Conservation (phyloP, 2,797 vertebrate genomes). For the Spea hammondii region DNA sequence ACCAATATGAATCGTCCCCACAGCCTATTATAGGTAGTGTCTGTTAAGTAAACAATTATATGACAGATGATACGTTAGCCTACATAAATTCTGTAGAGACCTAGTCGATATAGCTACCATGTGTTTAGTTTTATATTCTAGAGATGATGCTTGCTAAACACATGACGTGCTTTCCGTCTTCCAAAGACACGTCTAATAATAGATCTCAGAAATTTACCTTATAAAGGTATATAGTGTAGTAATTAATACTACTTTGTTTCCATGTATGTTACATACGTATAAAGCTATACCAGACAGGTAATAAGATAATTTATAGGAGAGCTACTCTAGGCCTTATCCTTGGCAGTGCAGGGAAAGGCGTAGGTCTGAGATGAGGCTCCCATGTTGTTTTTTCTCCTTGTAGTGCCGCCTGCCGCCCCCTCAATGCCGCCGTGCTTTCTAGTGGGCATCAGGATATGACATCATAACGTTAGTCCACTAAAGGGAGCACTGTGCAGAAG, state of each 20-base stretch:
- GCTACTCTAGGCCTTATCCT: too few species aligned
- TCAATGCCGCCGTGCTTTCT: too few species aligned
- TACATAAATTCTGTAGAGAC: slow-evolving; percentile 69
- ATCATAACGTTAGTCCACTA: too few species aligned
- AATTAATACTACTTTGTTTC: slow-evolving; percentile 27
- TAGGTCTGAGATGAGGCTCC: too few species aligned
- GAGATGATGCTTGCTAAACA: slow-evolving; percentile 67
- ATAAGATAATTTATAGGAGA: slow-evolving; percentile 9
- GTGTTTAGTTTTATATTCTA: slow-evolving; percentile 70
- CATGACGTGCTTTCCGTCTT: slow-evolving; percentile 62
- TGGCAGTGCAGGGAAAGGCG: too few species aligned
- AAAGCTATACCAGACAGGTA: slow-evolving; percentile 4
- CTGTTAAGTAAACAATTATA: slow-evolving; percentile 71
- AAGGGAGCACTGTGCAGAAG: too few species aligned
- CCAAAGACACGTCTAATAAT: slow-evolving; percentile 63
- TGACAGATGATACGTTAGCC: slow-evolving; percentile 76
- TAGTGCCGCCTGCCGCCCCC: too few species aligned
- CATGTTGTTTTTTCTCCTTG: too few species aligned
- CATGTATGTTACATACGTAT: slow-evolving; percentile 25
- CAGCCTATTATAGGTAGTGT: slow-evolving; percentile 69
- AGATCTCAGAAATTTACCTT: slow-evolving; percentile 63
- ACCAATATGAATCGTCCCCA: slow-evolving; percentile 73
- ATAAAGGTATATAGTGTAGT: slow-evolving; percentile 58
- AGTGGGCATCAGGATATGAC: too few species aligned
- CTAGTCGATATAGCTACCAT: slow-evolving; percentile 68